These are phyloP conservation scores for Pseudorectes ferrugineus DNA, from an alignment of 2,113 vertebrate species.

Conservation along the genomic window DNA sequence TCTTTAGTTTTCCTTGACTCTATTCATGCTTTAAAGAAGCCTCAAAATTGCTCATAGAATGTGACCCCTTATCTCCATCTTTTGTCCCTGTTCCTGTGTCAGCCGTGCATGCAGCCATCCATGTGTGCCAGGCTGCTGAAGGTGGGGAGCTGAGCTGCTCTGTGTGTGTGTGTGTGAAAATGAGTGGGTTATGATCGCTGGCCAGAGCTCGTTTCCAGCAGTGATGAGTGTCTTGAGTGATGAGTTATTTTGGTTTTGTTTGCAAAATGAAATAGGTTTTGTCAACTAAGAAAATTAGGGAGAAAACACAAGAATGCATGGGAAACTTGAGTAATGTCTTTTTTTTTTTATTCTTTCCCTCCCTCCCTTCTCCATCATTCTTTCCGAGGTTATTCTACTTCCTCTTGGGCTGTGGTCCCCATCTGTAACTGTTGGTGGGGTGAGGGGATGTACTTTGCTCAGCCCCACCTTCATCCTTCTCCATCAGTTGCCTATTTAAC, in stretches of 20 bases:
- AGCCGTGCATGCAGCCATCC: accelerated
- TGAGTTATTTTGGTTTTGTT: not conserved
- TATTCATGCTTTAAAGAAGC: not conserved
- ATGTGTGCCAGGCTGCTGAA: not conserved
- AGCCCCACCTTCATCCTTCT: not conserved
- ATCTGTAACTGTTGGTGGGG: not conserved
- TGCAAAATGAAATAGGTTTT: not conserved
- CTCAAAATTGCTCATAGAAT: not conserved
- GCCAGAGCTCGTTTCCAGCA: accelerated
- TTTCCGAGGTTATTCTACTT: not conserved
- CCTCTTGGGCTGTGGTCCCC: accelerated
- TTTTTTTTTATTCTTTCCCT: too few relatives aligned
- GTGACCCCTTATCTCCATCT: not conserved
- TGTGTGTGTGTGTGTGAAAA: not conserved
- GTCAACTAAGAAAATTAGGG: not conserved
- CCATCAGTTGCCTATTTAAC: not conserved
- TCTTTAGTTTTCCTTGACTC: not conserved
- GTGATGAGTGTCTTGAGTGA: not conserved
- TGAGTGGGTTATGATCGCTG: not conserved
- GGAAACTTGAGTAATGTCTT: not conserved
- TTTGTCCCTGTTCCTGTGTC: not conserved
- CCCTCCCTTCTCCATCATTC: not conserved
- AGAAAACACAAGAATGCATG: not conserved
- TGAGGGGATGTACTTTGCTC: not conserved
- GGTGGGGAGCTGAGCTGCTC: not conserved